These are phyloP conservation scores for Nibea albiflora DNA, from an alignment of 2,113 vertebrate species.

Conservation along the genomic window DNA sequence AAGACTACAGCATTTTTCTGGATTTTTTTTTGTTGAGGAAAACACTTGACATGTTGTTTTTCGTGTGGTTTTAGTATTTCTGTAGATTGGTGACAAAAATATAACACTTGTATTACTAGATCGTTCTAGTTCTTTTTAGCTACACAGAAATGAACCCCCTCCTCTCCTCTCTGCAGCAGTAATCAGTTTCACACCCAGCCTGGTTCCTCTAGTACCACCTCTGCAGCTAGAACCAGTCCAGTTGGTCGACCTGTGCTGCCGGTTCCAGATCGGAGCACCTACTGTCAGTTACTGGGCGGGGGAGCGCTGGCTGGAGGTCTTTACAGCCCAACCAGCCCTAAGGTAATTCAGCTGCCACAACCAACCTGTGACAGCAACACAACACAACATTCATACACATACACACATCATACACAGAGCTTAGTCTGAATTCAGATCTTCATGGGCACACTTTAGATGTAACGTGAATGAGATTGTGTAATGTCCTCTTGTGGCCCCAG, in stretches of 20 bases:
- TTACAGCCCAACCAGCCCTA: conserved; percentile 82
- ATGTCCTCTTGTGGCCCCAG: background rate
- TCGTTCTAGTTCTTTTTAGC: background rate
- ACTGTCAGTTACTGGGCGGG: conserved; percentile 77
- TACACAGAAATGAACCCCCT: background rate
- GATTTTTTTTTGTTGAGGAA: no score
- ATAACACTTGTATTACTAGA: background rate
- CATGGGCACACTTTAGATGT: background rate
- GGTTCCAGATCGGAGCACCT: conserved; percentile 84
- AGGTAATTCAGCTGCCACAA: conserved; percentile 39
- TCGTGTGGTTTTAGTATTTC: background rate
- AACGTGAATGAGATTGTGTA: no score
- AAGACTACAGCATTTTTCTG: no score
- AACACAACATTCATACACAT: background rate
- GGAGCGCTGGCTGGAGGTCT: conserved; percentile 77
- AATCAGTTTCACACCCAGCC: conserved; percentile 75
- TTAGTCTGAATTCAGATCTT: no score
- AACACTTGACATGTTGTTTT: no score
- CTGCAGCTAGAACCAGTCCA: conserved; percentile 76
- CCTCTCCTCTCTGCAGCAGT: conserved; percentile 56
- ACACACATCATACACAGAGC: no score
- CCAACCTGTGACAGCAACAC: background rate
- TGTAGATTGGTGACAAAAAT: background rate
- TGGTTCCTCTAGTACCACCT: conserved; percentile 60
- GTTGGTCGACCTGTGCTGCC: conserved; percentile 84